Evolutionary conservation across 2,113 vertebrate species (phyloP).

Genomic region (Hystrix cristata): DNA sequence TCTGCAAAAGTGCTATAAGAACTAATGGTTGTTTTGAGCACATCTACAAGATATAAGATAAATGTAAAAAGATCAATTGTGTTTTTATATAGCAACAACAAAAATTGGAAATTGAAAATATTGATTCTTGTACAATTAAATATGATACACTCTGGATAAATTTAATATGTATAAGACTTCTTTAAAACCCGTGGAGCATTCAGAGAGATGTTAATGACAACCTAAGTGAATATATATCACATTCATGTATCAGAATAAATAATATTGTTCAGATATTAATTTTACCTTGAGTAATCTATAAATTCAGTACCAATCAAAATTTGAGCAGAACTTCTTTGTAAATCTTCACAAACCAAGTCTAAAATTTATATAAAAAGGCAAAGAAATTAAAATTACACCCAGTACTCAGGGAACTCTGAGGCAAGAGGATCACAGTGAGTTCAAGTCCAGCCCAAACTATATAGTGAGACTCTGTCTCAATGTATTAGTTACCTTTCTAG

Average conservation of each 20-base stretch:
- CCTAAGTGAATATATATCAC: not conserved
- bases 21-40: not conserved
- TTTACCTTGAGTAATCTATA: not conserved
- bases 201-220: conserved; percentile 19
- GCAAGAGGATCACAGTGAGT: not conserved
- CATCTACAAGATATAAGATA: not conserved
- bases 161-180: not conserved
- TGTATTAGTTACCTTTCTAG: no score
- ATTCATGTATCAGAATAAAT: not conserved
- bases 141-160: not conserved
- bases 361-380: not conserved
- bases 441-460: not conserved
- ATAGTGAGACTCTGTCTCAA: not conserved
- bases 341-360: conserved; percentile 32
- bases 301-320: not conserved
- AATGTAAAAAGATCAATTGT: not conserved
- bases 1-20: not conserved
- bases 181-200: not conserved
- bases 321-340: not conserved
- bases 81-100: not conserved
- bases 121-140: not conserved
- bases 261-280: not conserved
- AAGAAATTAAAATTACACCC: not conserved
- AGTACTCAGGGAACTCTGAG: not conserved
- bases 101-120: conserved; percentile 33